A percentile compares a stretch with the other conserved stretches of the same genome.
These are phyloP conservation scores for Cuniculus paca DNA, from an alignment of 2,797 vertebrate species.

Conservation along the genomic window DNA sequence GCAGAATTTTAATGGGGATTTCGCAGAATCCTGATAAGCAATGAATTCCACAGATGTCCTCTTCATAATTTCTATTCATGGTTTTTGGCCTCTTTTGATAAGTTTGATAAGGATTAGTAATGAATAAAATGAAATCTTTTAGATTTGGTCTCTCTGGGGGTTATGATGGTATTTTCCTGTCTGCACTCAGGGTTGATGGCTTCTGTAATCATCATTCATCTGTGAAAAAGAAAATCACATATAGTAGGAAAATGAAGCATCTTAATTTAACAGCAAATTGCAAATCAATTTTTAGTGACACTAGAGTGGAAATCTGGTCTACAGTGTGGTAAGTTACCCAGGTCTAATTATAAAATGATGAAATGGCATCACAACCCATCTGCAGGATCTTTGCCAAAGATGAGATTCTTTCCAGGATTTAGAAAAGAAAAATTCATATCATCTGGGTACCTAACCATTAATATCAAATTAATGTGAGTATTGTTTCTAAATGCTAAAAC, in stretches of 20 bases:
- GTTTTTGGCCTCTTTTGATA: conserved; percentile 68
- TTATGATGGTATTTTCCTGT: conserved; percentile 47
- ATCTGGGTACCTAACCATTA: conserved; percentile 35
- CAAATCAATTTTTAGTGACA: conserved; percentile 71
- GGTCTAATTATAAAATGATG: conserved; percentile 61
- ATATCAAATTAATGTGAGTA: conserved; percentile 16
- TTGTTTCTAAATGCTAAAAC: not conserved
- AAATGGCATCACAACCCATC: conserved; percentile 55
- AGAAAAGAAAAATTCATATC: conserved; percentile 28
- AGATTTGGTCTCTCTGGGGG: conserved; percentile 43
- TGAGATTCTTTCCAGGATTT: conserved; percentile 47
- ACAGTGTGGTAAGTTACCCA: conserved; percentile 1
- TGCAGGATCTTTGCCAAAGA: conserved; percentile 28
- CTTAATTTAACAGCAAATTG: conserved; percentile 74
- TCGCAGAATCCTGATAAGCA: conserved; percentile 59
- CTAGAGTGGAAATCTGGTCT: conserved; percentile 62
- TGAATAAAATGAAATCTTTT: conserved; percentile 67
- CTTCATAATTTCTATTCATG: conserved; percentile 56
- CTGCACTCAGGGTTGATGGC: not conserved
- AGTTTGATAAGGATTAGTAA: conserved; percentile 67
- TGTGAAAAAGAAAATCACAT: conserved; percentile 53
- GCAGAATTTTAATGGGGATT: conserved; percentile 74
- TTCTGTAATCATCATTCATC: conserved; percentile 21
- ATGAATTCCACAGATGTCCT: conserved; percentile 38
- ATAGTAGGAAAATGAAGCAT: conserved; percentile 62